A percentile compares a stretch with the other conserved stretches of the same genome.
Evolutionary conservation across 2,113 vertebrate species (phyloP).

Genomic region (Neotragus pygmaeus): DNA sequence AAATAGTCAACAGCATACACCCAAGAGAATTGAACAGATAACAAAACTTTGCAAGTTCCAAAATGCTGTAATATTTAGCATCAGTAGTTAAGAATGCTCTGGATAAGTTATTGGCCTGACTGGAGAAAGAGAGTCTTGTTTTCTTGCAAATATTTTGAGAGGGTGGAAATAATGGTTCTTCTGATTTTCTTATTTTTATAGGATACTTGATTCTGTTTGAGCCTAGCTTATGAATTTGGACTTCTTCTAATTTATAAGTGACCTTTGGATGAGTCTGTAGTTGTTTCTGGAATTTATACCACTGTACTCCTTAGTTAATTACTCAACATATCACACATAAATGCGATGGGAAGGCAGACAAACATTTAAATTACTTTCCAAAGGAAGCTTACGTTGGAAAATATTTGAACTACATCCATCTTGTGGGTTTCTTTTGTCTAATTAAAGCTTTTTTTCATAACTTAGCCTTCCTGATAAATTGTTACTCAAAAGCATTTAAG

Average conservation of each 20-base stretch:
- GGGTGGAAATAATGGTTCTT: slow-evolving; percentile 20
- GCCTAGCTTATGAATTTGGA: slow-evolving; percentile 21
- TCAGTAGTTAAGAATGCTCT: slow-evolving; percentile 24
- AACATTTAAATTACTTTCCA: slow-evolving; percentile 55
- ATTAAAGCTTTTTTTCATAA: slow-evolving; percentile 51
- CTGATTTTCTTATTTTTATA: slow-evolving; percentile 57
- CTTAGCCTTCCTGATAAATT: slow-evolving; percentile 30
- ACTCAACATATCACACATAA: slow-evolving; percentile 43
- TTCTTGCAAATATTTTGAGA: slow-evolving; percentile 20
- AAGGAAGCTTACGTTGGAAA: slow-evolving; percentile 61
- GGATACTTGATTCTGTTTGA: slow-evolving; percentile 38
- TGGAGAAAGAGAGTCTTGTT: slow-evolving; percentile 25
- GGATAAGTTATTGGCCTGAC: background rate
- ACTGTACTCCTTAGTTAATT: slow-evolving; percentile 51
- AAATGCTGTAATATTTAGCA: slow-evolving; percentile 17
- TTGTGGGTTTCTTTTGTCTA: slow-evolving; percentile 44
- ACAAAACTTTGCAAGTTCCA: slow-evolving; percentile 7
- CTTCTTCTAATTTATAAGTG: slow-evolving; percentile 60
- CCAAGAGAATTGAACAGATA: slow-evolving; percentile 3
- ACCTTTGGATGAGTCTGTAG: slow-evolving; percentile 61
- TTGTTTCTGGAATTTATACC: slow-evolving; percentile 71
- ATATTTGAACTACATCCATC: slow-evolving; percentile 26
- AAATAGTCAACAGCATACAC: background rate
- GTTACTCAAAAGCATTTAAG: slow-evolving; percentile 44
- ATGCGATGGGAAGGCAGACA: slow-evolving; percentile 39